phyloP scores from a whole-genome alignment of 2,888 invertebrate genomes.

The Nomada fucata region DNA sequence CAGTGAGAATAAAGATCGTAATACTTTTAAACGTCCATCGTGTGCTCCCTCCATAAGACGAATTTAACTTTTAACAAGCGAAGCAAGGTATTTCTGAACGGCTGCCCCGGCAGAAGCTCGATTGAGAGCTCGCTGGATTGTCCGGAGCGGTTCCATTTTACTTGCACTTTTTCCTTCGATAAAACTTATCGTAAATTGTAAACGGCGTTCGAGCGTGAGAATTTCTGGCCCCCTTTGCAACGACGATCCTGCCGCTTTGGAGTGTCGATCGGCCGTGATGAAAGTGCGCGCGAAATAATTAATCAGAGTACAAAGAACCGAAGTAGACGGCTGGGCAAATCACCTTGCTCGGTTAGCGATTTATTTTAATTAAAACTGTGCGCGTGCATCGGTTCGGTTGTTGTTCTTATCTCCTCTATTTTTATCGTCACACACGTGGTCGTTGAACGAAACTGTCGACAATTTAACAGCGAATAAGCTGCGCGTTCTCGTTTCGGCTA shows the following conservation, averaged over 20 bases:
- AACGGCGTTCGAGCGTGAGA: not conserved
- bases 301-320: conserved; percentile 37
- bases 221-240: not conserved
- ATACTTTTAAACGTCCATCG: no score
- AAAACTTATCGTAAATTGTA: conserved; percentile 14
- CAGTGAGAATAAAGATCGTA: no score
- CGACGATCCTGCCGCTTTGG: conserved; percentile 30
- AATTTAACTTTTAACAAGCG: not conserved
- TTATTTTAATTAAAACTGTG: conserved; percentile 36
- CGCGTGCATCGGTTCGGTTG: not conserved
- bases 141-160: not conserved
- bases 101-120: not conserved
- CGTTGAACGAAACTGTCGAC: not conserved
- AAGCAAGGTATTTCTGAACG: not conserved
- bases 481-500: not conserved
- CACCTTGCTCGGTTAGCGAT: not conserved
- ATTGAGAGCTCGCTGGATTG: not conserved
- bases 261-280: conserved; percentile 23
- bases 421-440: not conserved
- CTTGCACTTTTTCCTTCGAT: not conserved
- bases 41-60: no score
- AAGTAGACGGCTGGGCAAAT: not conserved
- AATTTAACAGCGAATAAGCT: not conserved
- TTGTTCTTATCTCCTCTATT: not conserved
- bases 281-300: conserved; percentile 42